phyloP scores from a whole-genome alignment of 2,797 vertebrate genomes.

The Necrosyrtes monachus region DNA sequence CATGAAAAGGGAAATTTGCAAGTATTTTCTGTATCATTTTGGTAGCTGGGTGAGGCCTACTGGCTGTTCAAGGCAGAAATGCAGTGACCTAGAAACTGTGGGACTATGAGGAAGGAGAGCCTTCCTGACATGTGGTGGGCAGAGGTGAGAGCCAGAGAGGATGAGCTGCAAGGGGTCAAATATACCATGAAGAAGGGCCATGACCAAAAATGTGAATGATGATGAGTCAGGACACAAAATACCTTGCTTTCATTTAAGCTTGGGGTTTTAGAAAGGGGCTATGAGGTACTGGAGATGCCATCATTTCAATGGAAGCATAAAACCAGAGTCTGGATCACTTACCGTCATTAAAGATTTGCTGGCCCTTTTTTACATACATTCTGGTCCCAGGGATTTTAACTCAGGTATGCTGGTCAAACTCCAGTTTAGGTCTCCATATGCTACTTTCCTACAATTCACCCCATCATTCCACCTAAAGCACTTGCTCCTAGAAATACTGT shows the following conservation, averaged over 20 bases:
- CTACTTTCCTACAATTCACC: neutral
- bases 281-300: neutral
- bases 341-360: constrained; percentile 1
- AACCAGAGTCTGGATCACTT: neutral
- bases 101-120: neutral
- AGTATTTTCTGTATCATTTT: neutral
- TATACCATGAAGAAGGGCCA: neutral
- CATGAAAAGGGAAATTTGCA: neutral
- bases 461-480: neutral
- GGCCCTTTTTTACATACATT: neutral
- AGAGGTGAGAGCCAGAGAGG: neutral
- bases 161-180: neutral
- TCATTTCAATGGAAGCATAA: neutral
- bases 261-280: neutral
- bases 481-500: neutral
- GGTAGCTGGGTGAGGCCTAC: neutral
- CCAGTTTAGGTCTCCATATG: neutral
- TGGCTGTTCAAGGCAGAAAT: neutral
- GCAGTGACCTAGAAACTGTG: neutral
- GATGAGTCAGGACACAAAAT: neutral
- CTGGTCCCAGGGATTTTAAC: neutral
- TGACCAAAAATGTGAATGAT: neutral
- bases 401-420: neutral
- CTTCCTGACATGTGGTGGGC: neutral
- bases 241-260: neutral